Base-by-base conservation (phyloP, 2,888 invertebrate genomes). In the Cephonodes hylas region DNA sequence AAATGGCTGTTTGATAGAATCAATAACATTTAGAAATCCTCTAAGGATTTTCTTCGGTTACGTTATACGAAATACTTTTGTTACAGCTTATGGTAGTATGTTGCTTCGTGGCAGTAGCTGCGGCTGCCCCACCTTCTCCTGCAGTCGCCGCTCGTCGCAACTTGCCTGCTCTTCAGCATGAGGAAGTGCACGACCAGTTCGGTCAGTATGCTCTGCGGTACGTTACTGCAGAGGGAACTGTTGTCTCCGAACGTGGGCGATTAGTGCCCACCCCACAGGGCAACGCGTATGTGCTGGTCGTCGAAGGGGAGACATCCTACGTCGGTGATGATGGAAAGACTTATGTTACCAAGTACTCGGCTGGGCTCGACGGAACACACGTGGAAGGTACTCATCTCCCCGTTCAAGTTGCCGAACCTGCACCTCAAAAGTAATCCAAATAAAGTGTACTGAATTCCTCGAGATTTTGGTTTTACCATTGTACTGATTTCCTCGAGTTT, bases 181-280 rank as follows among this genome's bases (percentile, higher is more conserved):
- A 81, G 48, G 84, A 84, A 62, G 64, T 79, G n/a, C 84, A 80
- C 45, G 81, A 81, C 59, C 79, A 82, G 62, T 74, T 72, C 31
- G 85, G 86, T 3, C 84, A 85, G 66, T 86, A 82, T 66, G 73
- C 76, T 2, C 72, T 86, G 1, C 76, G 80, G n/a, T 86, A 85
- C 76, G 77, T 83, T 61, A 85, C 85, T 0, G 85, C 84, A 7
- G 83, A 87, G 62, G 83, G 83, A 34, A 85, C 80, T 34, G 66
- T 83, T 2, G 85, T 85, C 1, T 73, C 71, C 2, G 86, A 86
- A 65, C 75, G 74, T 1, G 86, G 85, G n/a, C 77, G 74, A 18
- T 76, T 86, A 0, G 80, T 85, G 3, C 79, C 81, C n/a, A 77
- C 72, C 1, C 66, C 72, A 1, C 73, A 77, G 13, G 79, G 78